Evolutionary conservation across 2,797 vertebrate species (phyloP).

Genomic region (Agapornis canus): DNA sequence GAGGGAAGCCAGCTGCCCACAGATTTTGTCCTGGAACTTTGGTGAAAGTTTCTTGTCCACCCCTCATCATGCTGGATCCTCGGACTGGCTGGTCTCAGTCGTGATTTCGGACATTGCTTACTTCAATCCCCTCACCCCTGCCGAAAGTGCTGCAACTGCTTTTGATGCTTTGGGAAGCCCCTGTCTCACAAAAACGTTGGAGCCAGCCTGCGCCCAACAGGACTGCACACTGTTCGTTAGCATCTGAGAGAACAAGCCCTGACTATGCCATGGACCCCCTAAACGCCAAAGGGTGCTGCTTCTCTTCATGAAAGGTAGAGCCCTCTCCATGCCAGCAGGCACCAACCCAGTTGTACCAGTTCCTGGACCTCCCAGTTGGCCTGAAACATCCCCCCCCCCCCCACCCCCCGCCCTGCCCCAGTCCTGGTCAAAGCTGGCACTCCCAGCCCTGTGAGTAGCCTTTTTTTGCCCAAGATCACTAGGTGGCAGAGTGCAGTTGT

Average conservation of each 20-base stretch:
- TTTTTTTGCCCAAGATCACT: slow-evolving; percentile 46
- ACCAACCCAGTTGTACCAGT: neutral
- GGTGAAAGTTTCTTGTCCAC: neutral
- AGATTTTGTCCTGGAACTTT: neutral
- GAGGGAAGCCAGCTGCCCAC: neutral
- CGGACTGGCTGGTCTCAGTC: neutral
- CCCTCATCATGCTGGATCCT: neutral
- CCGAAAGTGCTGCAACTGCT: neutral
- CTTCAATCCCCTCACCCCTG: neutral
- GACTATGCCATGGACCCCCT: neutral
- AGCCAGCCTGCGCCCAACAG: neutral
- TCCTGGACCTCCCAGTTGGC: neutral
- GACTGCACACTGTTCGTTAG: neutral
- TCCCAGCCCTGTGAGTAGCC: neutral
- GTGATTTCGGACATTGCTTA: neutral
- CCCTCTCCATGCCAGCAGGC: neutral
- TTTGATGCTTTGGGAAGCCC: neutral
- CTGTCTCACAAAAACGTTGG: neutral
- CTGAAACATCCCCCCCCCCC: accelerated
- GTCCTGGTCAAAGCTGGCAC: neutral
- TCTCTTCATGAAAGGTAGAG: neutral
- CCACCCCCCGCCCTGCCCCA: too few species aligned
- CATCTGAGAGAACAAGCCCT: neutral
- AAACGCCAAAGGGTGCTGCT: neutral
- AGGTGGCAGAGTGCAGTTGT: slow-evolving; percentile 42